phyloP scores from a whole-genome alignment of 2,113 vertebrate species.

The Mionectes macconnelli region DNA sequence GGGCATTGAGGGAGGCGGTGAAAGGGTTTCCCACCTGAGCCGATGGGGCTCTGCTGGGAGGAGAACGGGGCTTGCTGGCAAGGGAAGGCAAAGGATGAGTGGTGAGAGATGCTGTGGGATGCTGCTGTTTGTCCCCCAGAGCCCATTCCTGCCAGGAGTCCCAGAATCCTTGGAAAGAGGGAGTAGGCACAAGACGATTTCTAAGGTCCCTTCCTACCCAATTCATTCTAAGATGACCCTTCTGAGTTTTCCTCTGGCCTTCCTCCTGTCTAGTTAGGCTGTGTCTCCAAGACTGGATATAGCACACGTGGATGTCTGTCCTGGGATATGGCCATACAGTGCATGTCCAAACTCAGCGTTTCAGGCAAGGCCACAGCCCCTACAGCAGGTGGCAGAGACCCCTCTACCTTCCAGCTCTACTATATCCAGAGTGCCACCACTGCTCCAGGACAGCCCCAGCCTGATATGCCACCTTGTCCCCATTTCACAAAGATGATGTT shows the following conservation, averaged over 20 bases:
- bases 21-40: constrained; percentile 69
- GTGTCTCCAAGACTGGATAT: neutral
- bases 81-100: neutral
- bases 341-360: fast-evolving
- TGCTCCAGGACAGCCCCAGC: neutral
- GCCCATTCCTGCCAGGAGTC: neutral
- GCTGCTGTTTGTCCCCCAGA: neutral
- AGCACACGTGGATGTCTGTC: neutral
- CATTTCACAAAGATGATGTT: neutral
- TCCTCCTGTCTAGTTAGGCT: neutral
- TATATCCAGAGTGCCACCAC: no score
- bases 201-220: neutral
- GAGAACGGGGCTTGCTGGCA: neutral
- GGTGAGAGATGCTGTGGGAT: neutral
- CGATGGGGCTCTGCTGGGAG: constrained; percentile 38
- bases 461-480: fast-evolving
- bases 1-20: constrained; percentile 66
- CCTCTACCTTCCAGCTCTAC: neutral
- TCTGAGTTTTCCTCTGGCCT: neutral
- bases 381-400: neutral
- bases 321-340: neutral
- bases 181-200: neutral
- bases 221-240: neutral
- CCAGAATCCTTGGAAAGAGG: neutral
- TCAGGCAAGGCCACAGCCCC: neutral